phyloP scores from a whole-genome alignment of 2,113 vertebrate species.

The Myrmecobius fasciatus region DNA sequence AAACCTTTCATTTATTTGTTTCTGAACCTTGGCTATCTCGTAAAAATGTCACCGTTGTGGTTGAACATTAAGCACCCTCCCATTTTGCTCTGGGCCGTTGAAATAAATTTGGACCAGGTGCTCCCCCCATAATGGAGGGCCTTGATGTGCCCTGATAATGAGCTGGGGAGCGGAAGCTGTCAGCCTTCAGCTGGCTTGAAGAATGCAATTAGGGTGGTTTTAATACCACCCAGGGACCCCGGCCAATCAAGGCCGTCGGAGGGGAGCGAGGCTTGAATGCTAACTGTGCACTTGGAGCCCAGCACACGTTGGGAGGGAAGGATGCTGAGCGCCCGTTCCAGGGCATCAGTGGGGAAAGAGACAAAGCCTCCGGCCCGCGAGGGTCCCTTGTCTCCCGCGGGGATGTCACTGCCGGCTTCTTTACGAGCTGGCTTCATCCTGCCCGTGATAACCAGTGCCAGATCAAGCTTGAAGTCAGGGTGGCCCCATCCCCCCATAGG shows the following conservation, averaged over 20 bases:
- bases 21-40: constrained; percentile 88
- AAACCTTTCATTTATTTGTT: constrained; percentile 90
- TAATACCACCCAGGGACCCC: constrained; percentile 85
- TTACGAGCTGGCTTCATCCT: constrained; percentile 61
- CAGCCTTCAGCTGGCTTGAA: constrained; percentile 87
- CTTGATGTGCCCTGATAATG: constrained; percentile 92
- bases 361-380: constrained; percentile 10
- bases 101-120: constrained; percentile 93
- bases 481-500: not conserved
- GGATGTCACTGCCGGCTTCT: constrained; percentile 63
- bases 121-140: constrained; percentile 86
- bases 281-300: constrained; percentile 65
- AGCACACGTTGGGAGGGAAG: constrained; percentile 49
- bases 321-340: constrained; percentile 54
- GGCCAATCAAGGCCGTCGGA: constrained; percentile 82
- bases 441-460: constrained; percentile 57
- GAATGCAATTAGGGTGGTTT: constrained; percentile 89
- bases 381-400: constrained; percentile 22
- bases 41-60: constrained; percentile 99
- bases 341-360: not conserved
- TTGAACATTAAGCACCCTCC: constrained; percentile 95
- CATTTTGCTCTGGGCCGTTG: constrained; percentile 89
- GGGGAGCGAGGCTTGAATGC: constrained; percentile 81
- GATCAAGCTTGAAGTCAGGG: constrained; percentile 76
- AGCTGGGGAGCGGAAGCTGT: constrained; percentile 87